These are phyloP conservation scores for Apamea anceps DNA, from an alignment of 2,888 invertebrate genomes.

Conservation along the genomic window DNA sequence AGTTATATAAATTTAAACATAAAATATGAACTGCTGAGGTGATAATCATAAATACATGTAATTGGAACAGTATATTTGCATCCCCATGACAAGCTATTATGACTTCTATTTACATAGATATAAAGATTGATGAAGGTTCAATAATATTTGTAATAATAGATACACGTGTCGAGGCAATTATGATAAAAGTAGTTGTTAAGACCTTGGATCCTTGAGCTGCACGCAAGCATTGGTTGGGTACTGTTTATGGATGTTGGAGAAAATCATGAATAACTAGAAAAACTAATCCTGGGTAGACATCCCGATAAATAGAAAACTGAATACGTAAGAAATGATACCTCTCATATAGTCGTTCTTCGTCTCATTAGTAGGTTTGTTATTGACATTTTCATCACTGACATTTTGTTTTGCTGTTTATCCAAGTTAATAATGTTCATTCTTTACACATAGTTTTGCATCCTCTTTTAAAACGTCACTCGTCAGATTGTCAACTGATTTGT, in stretches of 20 bases:
- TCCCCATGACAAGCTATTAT: constrained; percentile 19
- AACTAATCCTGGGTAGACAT: neutral
- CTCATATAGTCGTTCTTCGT: neutral
- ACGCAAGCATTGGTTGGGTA: constrained; percentile 28
- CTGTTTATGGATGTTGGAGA: neutral
- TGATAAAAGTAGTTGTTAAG: constrained; percentile 49
- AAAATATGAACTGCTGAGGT: constrained; percentile 25
- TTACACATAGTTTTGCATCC: neutral
- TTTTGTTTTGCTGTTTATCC: constrained; percentile 14
- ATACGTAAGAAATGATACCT: neutral
- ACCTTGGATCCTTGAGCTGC: constrained; percentile 46
- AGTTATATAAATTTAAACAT: constrained; percentile 13
- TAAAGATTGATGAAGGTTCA: constrained; percentile 28
- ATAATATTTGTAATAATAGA: constrained; percentile 33
- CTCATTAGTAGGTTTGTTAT: constrained; percentile 10
- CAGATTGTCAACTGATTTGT: neutral
- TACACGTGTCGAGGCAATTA: constrained; percentile 60
- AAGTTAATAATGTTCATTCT: neutral
- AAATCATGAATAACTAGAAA: neutral
- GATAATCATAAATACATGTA: constrained; percentile 35
- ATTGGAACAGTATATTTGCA: constrained; percentile 34
- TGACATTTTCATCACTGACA: neutral
- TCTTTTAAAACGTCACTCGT: neutral
- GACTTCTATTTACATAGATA: constrained; percentile 3
- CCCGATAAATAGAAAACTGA: neutral